Evolutionary conservation across 1,140 invertebrate species (phyloP).

Genomic region (Polypedilum vanderplanki): DNA sequence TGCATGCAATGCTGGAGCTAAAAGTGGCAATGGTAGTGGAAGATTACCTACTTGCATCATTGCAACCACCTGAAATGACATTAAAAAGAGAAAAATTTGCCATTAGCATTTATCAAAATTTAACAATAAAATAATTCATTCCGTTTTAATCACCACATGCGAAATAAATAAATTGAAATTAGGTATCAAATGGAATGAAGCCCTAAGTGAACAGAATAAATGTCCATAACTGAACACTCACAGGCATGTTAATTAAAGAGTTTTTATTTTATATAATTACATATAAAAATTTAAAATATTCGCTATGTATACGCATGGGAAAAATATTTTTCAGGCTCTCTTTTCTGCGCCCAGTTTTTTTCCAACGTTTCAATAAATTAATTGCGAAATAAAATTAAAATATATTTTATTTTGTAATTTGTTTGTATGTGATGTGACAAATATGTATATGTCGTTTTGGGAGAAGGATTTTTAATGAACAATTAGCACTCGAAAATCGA

Average conservation of each 20-base stretch:
- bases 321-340: neutral
- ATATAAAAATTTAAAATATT: neutral
- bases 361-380: no score
- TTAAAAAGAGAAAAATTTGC: neutral
- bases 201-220: neutral
- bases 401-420: no score
- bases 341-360: neutral
- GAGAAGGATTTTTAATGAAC: no score
- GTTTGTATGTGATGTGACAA: no score
- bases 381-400: no score
- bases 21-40: constrained; percentile 24
- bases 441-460: no score
- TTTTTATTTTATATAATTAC: neutral
- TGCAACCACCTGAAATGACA: constrained; percentile 13
- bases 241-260: neutral
- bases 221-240: neutral
- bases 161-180: neutral
- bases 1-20: constrained; percentile 24
- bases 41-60: constrained; percentile 1
- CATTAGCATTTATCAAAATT: neutral
- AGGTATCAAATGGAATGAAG: neutral
- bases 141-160: neutral
- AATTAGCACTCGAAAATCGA: no score
- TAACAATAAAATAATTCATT: neutral
- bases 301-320: neutral